These are phyloP conservation scores for Drosophila triauraria DNA, from an alignment of 1,140 invertebrate genomes.

Conservation along the genomic window DNA sequence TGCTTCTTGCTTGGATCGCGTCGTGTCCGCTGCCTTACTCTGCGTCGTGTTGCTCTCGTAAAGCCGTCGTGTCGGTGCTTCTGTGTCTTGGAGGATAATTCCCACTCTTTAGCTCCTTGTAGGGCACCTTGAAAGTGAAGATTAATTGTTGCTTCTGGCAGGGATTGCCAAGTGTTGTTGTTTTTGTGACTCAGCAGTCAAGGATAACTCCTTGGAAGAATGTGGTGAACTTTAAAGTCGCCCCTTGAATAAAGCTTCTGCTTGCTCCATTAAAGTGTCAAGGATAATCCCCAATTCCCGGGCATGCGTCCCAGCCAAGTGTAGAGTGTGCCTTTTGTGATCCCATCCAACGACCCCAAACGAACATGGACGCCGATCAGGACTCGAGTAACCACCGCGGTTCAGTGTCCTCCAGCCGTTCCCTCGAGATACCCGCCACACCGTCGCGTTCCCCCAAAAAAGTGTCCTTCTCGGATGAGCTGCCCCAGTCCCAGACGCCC, in stretches of 20 bases:
- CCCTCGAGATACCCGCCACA: constrained; percentile 74
- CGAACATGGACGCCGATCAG: constrained; percentile 47
- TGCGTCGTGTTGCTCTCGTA: constrained; percentile 12
- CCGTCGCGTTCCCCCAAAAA: constrained; percentile 83
- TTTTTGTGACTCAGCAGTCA: not conserved
- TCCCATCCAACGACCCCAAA: constrained; percentile 21
- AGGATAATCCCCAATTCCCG: not conserved
- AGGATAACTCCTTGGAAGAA: constrained; percentile 6
- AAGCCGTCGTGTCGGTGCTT: constrained; percentile 13
- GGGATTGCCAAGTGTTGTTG: not conserved
- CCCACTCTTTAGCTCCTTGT: not conserved
- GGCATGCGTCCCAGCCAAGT: constrained; percentile 18
- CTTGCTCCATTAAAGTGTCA: not conserved
- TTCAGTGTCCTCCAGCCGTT: constrained; percentile 79
- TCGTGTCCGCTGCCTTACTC: constrained; percentile 2
- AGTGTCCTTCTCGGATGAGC: constrained; percentile 81
- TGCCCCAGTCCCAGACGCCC: constrained; percentile 55
- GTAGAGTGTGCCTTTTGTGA: constrained; percentile 13
- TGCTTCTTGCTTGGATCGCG: constrained; percentile 48
- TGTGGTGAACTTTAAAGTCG: constrained; percentile 5
- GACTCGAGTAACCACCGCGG: constrained; percentile 72
- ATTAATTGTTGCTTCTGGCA: not conserved
- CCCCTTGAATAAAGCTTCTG: not conserved
- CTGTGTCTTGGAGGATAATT: constrained; percentile 18
- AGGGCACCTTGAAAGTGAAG: not conserved